Evolutionary conservation across 1,140 invertebrate species (phyloP).

Genomic region (Wasmannia auropunctata): DNA sequence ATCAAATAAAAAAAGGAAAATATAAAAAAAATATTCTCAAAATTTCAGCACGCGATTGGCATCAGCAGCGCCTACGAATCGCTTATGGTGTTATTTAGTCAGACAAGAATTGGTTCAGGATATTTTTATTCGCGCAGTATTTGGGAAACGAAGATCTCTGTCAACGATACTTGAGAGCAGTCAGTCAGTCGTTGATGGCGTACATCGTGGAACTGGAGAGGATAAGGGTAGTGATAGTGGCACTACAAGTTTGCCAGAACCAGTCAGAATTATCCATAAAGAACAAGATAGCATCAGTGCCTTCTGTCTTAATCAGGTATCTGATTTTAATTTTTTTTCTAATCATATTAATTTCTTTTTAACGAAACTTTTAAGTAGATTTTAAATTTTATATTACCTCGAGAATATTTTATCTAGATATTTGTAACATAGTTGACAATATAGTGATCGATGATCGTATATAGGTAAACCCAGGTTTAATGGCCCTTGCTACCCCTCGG

Average conservation of each 20-base stretch:
- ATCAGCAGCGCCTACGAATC: conserved; percentile 92
- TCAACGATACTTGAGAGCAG: conserved; percentile 83
- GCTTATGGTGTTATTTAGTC: conserved; percentile 97
- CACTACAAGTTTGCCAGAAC: conserved; percentile 88
- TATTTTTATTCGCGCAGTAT: conserved; percentile 98
- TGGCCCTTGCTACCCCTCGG: conserved; percentile 96
- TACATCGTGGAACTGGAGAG: conserved; percentile 81
- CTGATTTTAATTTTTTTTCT: conserved; percentile 53
- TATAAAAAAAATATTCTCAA: conserved; percentile 16
- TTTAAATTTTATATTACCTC: not conserved
- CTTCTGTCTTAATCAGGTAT: conserved; percentile 97
- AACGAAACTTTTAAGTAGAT: not conserved
- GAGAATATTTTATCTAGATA: conserved; percentile 32
- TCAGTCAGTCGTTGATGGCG: conserved; percentile 79
- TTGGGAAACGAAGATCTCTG: conserved; percentile 89
- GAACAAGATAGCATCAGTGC: conserved; percentile 99
- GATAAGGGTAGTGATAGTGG: conserved; percentile 84
- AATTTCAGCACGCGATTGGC: conserved; percentile 87
- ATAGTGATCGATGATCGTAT: conserved; percentile 57
- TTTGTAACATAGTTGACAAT: not conserved
- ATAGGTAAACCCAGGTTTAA: conserved; percentile 92
- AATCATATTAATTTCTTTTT: not conserved
- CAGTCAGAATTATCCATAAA: conserved; percentile 98
- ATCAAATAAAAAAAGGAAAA: not conserved
- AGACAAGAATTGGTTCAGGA: conserved; percentile 97